These are phyloP conservation scores for Phallusia fumigata DNA, from an alignment of 23 tunicate genomes.

Conservation along the genomic window DNA sequence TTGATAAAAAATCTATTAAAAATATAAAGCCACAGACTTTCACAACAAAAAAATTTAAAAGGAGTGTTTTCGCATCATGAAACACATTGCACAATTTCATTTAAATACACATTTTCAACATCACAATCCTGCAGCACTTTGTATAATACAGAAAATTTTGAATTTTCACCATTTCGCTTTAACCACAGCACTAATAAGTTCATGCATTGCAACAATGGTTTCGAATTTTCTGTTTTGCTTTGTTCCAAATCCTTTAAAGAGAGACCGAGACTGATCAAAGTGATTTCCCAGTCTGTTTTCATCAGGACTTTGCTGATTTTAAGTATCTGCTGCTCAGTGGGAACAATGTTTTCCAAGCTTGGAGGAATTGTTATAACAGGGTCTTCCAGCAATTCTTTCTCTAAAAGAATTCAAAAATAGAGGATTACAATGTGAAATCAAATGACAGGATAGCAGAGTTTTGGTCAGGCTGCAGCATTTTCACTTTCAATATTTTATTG, in stretches of 20 bases:
- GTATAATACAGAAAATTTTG: slow-evolving; percentile 14
- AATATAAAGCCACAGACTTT: no score
- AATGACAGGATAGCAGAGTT: no score
- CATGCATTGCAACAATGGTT: slow-evolving; percentile 24
- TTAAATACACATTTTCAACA: slow-evolving; percentile 7
- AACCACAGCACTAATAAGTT: slow-evolving; percentile 49
- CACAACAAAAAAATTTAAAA: no score
- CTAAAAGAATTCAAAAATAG: no score
- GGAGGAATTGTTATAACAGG: neutral
- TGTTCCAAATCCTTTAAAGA: slow-evolving; percentile 28
- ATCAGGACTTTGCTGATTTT: slow-evolving; percentile 39
- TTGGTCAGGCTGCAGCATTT: no score
- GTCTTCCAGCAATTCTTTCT: neutral
- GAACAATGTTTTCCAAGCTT: slow-evolving; percentile 6
- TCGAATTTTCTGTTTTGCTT: slow-evolving; percentile 11
- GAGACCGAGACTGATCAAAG: slow-evolving; percentile 39
- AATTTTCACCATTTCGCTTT: slow-evolving; percentile 31
- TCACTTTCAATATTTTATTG: no score
- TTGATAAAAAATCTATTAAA: neutral
- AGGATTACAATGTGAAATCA: no score
- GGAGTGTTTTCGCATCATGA: neutral
- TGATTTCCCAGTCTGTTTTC: slow-evolving; percentile 32
- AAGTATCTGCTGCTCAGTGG: slow-evolving; percentile 43
- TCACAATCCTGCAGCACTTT: slow-evolving; percentile 19
- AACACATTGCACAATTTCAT: neutral